These are phyloP conservation scores for Cottoperca gobio DNA, from an alignment of 2,797 vertebrate species.

Conservation along the genomic window DNA sequence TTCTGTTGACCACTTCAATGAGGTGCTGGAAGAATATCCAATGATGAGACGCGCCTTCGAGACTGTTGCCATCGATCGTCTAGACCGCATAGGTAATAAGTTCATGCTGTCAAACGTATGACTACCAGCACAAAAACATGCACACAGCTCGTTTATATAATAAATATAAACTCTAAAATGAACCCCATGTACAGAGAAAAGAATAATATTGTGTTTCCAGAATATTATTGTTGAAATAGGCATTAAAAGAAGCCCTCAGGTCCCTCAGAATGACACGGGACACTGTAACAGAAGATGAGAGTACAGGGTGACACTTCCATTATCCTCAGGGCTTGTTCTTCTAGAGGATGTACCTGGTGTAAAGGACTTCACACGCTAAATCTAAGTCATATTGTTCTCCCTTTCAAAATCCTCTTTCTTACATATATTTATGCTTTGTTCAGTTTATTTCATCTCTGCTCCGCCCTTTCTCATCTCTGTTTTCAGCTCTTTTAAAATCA, in stretches of 20 bases:
- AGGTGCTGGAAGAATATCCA: slow-evolving; percentile 95
- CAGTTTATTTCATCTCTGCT: slow-evolving; percentile 24
- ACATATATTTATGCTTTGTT: slow-evolving; percentile 27
- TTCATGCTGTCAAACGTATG: slow-evolving; percentile 4
- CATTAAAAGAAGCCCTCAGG: slow-evolving; percentile 61
- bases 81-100: slow-evolving; percentile 91
- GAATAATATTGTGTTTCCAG: slow-evolving; percentile 24
- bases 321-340: slow-evolving; percentile 65
- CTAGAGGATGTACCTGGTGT: slow-evolving; percentile 60
- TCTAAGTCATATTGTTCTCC: slow-evolving; percentile 45
- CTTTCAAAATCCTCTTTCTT: slow-evolving; percentile 34
- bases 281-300: slow-evolving; percentile 68
- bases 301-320: slow-evolving; percentile 63
- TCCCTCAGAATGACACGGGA: slow-evolving; percentile 60
- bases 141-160: background rate
- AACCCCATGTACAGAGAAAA: background rate
- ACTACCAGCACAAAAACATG: background rate
- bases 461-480: slow-evolving; percentile 13
- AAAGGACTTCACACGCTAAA: slow-evolving; percentile 65
- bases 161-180: background rate
- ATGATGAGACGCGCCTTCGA: slow-evolving; percentile 97
- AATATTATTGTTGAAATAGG: slow-evolving; percentile 44
- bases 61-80: slow-evolving; percentile 94
- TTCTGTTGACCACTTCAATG: slow-evolving; percentile 95
- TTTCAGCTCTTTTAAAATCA: slow-evolving; percentile 15